Percentiles rank a stretch among this genome's conserved stretches.
Conservation (phyloP, 2,113 vertebrate species). For the Myotis yumanensis region DNA sequence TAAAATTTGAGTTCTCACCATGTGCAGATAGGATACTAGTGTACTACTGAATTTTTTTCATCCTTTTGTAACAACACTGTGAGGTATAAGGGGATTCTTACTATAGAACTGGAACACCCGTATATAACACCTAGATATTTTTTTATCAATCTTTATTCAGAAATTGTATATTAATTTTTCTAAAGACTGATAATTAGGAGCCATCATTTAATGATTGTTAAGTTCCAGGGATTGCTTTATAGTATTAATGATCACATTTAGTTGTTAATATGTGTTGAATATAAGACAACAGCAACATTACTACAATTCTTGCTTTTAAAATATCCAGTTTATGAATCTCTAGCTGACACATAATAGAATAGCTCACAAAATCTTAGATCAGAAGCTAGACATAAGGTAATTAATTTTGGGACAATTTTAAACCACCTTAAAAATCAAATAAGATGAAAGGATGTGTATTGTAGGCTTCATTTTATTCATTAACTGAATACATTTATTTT, state of each 20-base stretch:
- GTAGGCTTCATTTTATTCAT: constrained; percentile 78
- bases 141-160: neutral
- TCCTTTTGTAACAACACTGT: neutral
- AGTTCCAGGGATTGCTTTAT: neutral
- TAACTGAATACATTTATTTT: constrained; percentile 77
- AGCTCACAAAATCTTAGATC: constrained; percentile 52
- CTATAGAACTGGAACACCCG: neutral
- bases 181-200: neutral
- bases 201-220: neutral
- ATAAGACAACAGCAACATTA: neutral
- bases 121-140: neutral
- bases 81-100: neutral
- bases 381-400: constrained; percentile 72
- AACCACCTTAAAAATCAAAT: constrained; percentile 79
- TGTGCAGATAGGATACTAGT: neutral
- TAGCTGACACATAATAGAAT: neutral
- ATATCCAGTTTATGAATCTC: neutral
- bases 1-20: neutral
- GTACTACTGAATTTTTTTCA: neutral
- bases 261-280: neutral
- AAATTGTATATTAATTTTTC: neutral
- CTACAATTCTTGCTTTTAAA: neutral
- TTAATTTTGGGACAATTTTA: constrained; percentile 79
- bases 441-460: constrained; percentile 78
- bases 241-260: neutral